Percentiles rank a stretch among this genome's conserved stretches.
These are phyloP conservation scores for Ophioninae sp. DNA, from an alignment of 2,888 invertebrate species.

Conservation along the genomic window DNA sequence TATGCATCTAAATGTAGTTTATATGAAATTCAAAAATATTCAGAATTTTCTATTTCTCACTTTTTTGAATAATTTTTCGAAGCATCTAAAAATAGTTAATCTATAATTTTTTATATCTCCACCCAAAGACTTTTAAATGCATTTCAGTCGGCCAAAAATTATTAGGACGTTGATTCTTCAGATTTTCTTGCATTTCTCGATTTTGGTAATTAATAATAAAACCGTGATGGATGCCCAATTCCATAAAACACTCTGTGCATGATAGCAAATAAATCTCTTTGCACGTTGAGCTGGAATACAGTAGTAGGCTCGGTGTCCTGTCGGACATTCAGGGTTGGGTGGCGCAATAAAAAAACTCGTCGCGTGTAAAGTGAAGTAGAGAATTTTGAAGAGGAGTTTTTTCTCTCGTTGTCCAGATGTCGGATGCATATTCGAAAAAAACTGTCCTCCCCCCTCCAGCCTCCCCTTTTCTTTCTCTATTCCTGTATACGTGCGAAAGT, in stretches of 20 bases:
- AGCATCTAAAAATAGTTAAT: too few relatives aligned
- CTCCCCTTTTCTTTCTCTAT: neutral
- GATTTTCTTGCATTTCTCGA: neutral
- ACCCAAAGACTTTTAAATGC: neutral
- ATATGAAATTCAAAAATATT: neutral
- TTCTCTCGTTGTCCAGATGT: neutral
- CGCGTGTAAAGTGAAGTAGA: neutral
- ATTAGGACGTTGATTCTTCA: neutral
- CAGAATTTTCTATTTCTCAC: neutral
- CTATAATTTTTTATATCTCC: too few relatives aligned
- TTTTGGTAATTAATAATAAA: neutral
- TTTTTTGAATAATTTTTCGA: too few relatives aligned
- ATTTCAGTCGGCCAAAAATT: neutral
- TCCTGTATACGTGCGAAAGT: neutral
- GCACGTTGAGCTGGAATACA: neutral
- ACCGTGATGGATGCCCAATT: neutral
- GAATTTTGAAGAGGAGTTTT: slow-evolving; percentile 16
- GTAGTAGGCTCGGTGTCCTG: slow-evolving; percentile 16
- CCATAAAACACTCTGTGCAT: neutral
- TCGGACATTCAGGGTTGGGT: slow-evolving; percentile 7
- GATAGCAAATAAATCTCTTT: neutral
- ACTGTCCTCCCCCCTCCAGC: neutral
- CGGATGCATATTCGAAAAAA: neutral
- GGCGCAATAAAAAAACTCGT: neutral
- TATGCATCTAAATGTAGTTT: too few relatives aligned